Base-by-base conservation (phyloP, 1,140 invertebrate species). In the Prorops nasuta region DNA sequence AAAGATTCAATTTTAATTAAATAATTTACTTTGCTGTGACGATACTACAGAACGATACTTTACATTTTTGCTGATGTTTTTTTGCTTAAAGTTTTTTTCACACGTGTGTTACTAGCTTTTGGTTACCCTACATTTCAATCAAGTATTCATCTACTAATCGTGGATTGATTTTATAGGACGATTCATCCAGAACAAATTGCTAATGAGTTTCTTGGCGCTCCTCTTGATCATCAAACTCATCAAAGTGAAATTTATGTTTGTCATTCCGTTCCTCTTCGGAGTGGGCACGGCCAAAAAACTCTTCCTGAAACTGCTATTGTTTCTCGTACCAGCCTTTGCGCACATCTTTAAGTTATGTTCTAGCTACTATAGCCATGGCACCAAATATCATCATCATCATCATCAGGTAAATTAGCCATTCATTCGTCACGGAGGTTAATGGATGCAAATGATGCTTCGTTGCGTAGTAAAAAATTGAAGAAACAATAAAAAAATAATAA, bases 311-410 rank as follows among this genome's bases (percentile, higher is more conserved):
- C 75, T 91, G 21, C 66, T 92, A 15, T 79, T 92, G 1, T 91
- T 91, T 79, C 64, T 92, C 4, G 89, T 91, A 64, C 90, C 90
- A 1, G 87, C 88, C 0, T 74, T 92, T 32, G 84, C 87, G 40
- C 88, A 91, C 64, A 81, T 92, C 51, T 92, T 91, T 77, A 91
- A 91, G 66, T 77, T 91, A 1, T 92, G 90, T 69, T 87, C 88
- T 9, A 88, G 86, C 72, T 91, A 91, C 58, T 87, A 90, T 48
- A 82, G 83, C 43, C 80, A 80, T 55, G 84, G 88, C 49, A 83
- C 85, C n/a, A 88, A 89, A 59, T 86, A 83, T 56, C 87, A 91
- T 63, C 88, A 90, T 56, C 89, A 91, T 65, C 88, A 91, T 69
- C 89, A 91, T 48, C 64, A 75, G 69, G 73, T 74, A 54, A 37